phyloP scores from a whole-genome alignment of 2,797 vertebrate genomes.

The Chiloscyllium punctatum region DNA sequence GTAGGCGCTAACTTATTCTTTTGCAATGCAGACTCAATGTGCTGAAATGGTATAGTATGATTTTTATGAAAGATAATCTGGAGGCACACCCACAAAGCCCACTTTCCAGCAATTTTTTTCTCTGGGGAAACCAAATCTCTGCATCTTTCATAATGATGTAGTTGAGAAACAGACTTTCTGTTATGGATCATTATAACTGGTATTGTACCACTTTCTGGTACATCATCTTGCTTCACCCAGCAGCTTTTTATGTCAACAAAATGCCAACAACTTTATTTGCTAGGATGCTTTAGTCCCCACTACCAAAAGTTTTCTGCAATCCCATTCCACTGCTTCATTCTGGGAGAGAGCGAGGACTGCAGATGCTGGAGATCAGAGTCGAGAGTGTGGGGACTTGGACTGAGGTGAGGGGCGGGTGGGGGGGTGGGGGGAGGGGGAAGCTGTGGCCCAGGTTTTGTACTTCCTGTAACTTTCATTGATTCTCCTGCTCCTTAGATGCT shows the following conservation, averaged over 20 bases:
- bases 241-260: neutral
- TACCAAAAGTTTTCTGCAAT: neutral
- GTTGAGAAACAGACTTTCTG: neutral
- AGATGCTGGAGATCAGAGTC: too few species aligned
- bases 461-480: too few species aligned
- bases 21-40: too few species aligned
- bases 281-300: neutral
- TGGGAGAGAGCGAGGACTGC: too few species aligned
- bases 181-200: neutral
- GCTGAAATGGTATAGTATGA: too few species aligned
- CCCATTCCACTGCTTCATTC: neutral
- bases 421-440: too few species aligned
- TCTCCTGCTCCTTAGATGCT: too few species aligned
- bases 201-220: neutral
- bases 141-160: neutral
- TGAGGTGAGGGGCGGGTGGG: too few species aligned
- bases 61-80: neutral
- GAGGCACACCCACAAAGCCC: neutral
- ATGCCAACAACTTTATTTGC: neutral
- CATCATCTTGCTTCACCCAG: neutral
- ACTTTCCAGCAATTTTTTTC: neutral
- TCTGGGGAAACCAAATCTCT: too few species aligned
- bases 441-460: too few species aligned
- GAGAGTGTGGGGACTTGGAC: too few species aligned
- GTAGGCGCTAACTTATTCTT: too few species aligned